phyloP scores from a whole-genome alignment of 2,113 vertebrate species.

The Anseranas semipalmata region DNA sequence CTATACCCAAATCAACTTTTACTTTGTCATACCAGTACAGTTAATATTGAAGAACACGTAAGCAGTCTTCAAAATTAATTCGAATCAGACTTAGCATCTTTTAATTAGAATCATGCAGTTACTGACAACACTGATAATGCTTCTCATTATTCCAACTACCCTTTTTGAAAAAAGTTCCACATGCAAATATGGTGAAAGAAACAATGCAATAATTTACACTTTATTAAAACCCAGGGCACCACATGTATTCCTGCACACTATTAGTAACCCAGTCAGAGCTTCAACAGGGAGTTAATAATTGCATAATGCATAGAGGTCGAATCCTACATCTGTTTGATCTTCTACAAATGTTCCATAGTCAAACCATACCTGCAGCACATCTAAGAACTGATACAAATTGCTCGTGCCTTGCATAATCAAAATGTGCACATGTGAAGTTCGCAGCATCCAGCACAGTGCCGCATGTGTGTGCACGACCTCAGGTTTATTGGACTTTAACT shows the following conservation, averaged over 20 bases:
- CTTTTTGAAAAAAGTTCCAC: neutral
- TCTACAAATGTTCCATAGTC: neutral
- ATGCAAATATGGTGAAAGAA: neutral
- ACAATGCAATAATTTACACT: neutral
- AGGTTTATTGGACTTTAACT: neutral
- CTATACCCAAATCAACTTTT: neutral
- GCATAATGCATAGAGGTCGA: neutral
- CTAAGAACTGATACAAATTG: neutral
- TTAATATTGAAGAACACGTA: neutral
- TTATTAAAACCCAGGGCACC: neutral
- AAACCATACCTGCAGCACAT: neutral
- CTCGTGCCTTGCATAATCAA: neutral
- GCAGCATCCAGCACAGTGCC: neutral
- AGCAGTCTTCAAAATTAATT: neutral
- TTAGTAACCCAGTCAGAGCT: neutral
- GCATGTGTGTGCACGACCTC: fast-evolving
- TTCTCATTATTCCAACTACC: neutral
- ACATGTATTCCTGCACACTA: fast-evolving
- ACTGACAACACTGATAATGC: neutral
- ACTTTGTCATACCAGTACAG: neutral
- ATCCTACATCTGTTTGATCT: neutral
- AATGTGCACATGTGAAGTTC: fast-evolving
- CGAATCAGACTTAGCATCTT: neutral
- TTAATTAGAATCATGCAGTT: neutral
- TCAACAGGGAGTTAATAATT: neutral